These are phyloP conservation scores for human DNA, from an alignment of 2,113 vertebrate species.

Conservation along the genomic window DNA sequence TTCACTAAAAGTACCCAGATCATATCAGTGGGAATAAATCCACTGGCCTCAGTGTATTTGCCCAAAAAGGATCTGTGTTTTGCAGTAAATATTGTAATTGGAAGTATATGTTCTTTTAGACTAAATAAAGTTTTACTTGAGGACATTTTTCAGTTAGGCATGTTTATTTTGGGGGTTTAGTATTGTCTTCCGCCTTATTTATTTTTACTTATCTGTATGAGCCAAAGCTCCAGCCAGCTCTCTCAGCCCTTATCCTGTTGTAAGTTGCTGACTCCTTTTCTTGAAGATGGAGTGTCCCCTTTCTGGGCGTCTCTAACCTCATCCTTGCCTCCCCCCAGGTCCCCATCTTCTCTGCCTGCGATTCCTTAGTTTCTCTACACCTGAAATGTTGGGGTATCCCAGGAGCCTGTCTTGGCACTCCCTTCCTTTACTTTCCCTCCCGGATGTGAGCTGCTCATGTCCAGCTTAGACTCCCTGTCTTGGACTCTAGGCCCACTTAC, in stretches of 20 bases:
- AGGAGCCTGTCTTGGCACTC: not conserved
- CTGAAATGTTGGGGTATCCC: not conserved
- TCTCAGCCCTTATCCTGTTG: not conserved
- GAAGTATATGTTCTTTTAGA: not conserved
- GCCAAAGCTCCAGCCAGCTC: not conserved
- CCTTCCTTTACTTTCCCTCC: not conserved
- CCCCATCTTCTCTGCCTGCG: not conserved
- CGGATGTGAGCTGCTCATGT: not conserved
- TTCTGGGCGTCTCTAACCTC: not conserved
- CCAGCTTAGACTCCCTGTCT: not conserved
- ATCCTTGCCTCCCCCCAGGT: not conserved
- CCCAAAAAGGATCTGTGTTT: not conserved
- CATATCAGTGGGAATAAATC: slow-evolving; percentile 1
- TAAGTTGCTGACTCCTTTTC: not conserved
- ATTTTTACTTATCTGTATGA: not conserved
- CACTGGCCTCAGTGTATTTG: not conserved
- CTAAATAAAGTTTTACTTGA: not conserved
- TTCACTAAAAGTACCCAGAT: slow-evolving; percentile 49
- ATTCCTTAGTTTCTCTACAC: not conserved
- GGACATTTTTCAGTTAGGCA: not conserved
- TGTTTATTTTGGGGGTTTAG: not conserved
- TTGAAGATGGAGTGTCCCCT: not conserved
- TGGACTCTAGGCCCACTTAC: not conserved
- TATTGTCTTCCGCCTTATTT: not conserved
- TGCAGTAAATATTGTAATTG: not conserved